Conservation (phyloP, 2,888 invertebrate genomes). For the Invenusta paracnida region DNA sequence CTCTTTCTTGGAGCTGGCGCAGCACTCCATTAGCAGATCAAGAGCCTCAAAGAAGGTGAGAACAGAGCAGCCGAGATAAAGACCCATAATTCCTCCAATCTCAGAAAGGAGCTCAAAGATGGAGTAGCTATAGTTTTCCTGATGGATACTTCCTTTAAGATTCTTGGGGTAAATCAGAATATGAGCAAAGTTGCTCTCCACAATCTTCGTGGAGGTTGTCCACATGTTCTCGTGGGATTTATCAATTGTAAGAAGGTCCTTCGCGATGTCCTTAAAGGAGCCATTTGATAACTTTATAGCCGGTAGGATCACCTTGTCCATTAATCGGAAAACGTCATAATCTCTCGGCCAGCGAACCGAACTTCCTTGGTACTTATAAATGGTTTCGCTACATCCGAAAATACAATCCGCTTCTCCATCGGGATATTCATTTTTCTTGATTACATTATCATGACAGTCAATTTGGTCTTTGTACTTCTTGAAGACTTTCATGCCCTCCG, state of each 20-base stretch:
- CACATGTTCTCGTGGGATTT: background rate
- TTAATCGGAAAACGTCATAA: background rate
- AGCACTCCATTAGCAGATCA: background rate
- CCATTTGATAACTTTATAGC: background rate
- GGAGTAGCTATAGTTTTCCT: background rate
- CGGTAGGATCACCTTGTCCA: background rate
- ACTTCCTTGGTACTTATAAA: background rate
- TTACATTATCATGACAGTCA: background rate
- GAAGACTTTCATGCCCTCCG: background rate
- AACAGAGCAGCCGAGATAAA: background rate
- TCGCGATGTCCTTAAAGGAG: background rate
- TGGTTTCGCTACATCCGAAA: background rate
- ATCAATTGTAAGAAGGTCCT: background rate
- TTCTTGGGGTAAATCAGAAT: background rate
- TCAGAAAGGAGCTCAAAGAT: background rate
- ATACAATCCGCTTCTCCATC: background rate
- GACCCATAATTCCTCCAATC: conserved; percentile 2
- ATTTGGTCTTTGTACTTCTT: background rate
- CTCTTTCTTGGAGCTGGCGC: too few species aligned
- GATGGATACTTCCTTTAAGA: background rate
- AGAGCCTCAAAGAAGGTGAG: conserved; percentile 1
- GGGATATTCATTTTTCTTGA: background rate
- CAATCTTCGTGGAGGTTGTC: background rate
- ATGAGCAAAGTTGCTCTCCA: background rate
- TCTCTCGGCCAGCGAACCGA: background rate